phyloP scores from a whole-genome alignment of 2,113 vertebrate species.

The Gallinago undulata region DNA sequence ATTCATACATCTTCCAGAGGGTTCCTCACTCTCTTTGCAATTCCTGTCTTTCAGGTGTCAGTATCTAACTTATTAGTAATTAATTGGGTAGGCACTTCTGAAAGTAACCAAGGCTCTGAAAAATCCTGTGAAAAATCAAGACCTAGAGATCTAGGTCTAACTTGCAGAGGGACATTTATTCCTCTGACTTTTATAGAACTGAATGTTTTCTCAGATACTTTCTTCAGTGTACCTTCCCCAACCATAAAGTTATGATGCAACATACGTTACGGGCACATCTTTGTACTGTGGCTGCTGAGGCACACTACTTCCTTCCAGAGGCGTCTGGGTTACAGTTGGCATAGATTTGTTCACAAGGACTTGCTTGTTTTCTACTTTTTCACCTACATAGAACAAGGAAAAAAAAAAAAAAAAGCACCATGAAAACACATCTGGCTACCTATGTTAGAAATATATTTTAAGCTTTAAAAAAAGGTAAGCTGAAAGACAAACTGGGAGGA shows the following conservation, averaged over 20 bases:
- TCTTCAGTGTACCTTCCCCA: not conserved
- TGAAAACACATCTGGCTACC: not conserved
- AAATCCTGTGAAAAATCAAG: not conserved
- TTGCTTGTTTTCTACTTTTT: constrained; percentile 97
- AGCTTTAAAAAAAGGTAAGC: not conserved
- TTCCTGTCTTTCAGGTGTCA: not conserved
- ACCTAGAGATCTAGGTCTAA: not conserved
- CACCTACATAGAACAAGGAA: constrained; percentile 76
- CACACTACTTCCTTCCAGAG: constrained; percentile 91
- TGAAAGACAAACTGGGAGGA: not conserved
- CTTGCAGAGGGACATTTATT: not conserved
- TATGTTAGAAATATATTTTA: not conserved
- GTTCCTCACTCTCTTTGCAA: not conserved
- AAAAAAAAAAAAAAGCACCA: not conserved
- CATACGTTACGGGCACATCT: constrained; percentile 95
- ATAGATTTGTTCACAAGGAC: constrained; percentile 98
- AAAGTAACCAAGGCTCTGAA: not conserved
- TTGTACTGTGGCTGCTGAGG: constrained; percentile 94
- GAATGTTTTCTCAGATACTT: not conserved
- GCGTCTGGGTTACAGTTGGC: constrained; percentile 96
- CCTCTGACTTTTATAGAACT: not conserved
- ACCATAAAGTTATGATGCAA: not conserved
- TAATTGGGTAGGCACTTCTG: not conserved
- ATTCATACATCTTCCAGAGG: not conserved
- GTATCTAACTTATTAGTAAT: not conserved